Conservation (phyloP, 2,888 invertebrate species). For the Aleiodes alternator region DNA sequence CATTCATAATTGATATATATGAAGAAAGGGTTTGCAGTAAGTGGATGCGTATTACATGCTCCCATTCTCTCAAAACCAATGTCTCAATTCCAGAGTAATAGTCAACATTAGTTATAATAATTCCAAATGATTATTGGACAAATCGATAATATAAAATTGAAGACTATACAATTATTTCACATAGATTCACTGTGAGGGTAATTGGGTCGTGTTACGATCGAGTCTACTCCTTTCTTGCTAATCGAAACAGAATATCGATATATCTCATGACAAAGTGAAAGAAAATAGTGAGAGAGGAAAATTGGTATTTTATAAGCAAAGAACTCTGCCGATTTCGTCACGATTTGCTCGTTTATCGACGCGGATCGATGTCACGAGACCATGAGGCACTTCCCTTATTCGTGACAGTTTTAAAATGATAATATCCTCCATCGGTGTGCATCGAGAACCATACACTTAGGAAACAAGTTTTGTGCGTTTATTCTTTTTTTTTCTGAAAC, state of each 20-base stretch:
- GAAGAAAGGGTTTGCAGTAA: not conserved
- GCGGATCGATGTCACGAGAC: conserved; percentile 37
- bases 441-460: conserved; percentile 4
- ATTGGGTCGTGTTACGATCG: conserved; percentile 53
- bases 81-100: conserved; percentile 30
- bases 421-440: conserved; percentile 21
- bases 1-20: conserved; percentile 31
- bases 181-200: conserved; percentile 47
- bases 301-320: conserved; percentile 2
- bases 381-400: conserved; percentile 32
- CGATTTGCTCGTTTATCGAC: conserved; percentile 28
- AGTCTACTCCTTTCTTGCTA: conserved; percentile 7
- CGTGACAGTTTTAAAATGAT: conserved; percentile 28
- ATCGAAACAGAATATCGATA: conserved; percentile 3
- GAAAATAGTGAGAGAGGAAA: conserved; percentile 1
- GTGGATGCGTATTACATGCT: conserved; percentile 26
- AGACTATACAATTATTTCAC: conserved; percentile 54
- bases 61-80: conserved; percentile 17
- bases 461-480: conserved; percentile 18
- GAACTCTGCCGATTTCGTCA: conserved; percentile 18
- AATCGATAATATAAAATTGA: conserved; percentile 45
- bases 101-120: conserved; percentile 26
- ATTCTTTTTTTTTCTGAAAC: conserved; percentile 12
- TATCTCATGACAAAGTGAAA: conserved; percentile 32
- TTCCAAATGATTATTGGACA: conserved; percentile 15